phyloP scores from a whole-genome alignment of 2,888 invertebrate species.

The Drosophila colorata region DNA sequence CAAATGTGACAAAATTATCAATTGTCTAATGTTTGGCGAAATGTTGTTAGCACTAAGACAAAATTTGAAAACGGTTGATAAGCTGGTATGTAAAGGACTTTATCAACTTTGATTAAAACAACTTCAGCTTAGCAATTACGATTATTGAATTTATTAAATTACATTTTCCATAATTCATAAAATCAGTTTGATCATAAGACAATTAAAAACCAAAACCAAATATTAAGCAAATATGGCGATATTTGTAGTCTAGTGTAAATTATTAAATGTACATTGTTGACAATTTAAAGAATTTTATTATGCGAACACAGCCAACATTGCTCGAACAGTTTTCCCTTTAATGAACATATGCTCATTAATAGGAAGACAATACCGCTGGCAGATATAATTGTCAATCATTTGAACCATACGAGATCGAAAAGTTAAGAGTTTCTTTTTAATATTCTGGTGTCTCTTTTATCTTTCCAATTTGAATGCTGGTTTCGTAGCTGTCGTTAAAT shows the following conservation, averaged over 20 bases:
- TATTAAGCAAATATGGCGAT: too few relatives aligned
- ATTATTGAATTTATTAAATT: too few relatives aligned
- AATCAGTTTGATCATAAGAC: too few relatives aligned
- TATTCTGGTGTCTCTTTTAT: constrained; percentile 31
- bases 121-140: background rate
- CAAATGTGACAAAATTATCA: constrained; percentile 17
- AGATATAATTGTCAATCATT: background rate
- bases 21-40: constrained; percentile 6
- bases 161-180: too few relatives aligned
- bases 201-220: too few relatives aligned
- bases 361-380: constrained; percentile 18
- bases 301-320: background rate
- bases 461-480: constrained; percentile 50
- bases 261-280: background rate
- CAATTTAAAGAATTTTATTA: background rate
- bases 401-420: constrained; percentile 1
- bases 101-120: background rate
- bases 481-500: constrained; percentile 11
- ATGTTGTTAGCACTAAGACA: background rate
- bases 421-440: constrained; percentile 20
- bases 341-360: constrained; percentile 44
- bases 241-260: background rate
- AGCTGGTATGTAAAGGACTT: background rate
- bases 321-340: background rate
- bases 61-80: background rate